Conservation (phyloP, 2,888 invertebrate genomes). For the Eulithis testata region DNA sequence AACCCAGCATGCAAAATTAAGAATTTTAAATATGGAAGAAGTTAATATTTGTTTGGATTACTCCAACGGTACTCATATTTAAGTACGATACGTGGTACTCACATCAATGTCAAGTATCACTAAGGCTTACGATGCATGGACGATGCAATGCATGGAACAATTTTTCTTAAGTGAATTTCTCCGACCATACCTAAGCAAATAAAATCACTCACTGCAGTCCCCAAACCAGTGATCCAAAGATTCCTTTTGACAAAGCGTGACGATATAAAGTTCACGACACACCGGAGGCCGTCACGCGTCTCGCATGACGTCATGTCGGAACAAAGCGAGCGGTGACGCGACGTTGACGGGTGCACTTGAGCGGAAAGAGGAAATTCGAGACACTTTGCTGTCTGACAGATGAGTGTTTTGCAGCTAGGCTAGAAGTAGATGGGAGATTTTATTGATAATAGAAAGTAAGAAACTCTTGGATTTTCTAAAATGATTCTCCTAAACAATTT, state of each 20-base stretch:
- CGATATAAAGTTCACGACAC: conserved; percentile 41
- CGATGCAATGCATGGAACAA: too few relatives aligned
- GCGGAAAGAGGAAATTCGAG: conserved; percentile 34
- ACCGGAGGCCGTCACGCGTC: conserved; percentile 29
- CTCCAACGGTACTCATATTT: too few relatives aligned
- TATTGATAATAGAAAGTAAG: neutral
- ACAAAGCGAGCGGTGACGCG: conserved; percentile 36
- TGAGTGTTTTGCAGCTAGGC: conserved; percentile 25
- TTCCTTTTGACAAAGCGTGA: conserved; percentile 35
- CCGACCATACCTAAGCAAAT: too few relatives aligned
- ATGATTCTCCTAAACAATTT: too few relatives aligned
- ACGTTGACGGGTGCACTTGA: conserved; percentile 39
- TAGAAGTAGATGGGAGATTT: conserved; percentile 1
- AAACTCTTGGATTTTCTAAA: too few relatives aligned
- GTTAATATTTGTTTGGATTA: too few relatives aligned
- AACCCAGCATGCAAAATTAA: too few relatives aligned
- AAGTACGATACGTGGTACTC: too few relatives aligned
- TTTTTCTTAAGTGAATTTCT: too few relatives aligned
- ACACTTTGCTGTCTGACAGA: conserved; percentile 41
- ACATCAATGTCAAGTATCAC: too few relatives aligned
- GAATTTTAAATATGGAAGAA: too few relatives aligned
- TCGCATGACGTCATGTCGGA: conserved; percentile 21
- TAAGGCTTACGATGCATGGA: too few relatives aligned
- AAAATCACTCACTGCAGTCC: neutral
- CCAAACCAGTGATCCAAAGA: conserved; percentile 29